A percentile compares a stretch with the other conserved stretches of the same genome.
phyloP scores from a whole-genome alignment of 2,797 vertebrate genomes.

The Benthosema pterotum region DNA sequence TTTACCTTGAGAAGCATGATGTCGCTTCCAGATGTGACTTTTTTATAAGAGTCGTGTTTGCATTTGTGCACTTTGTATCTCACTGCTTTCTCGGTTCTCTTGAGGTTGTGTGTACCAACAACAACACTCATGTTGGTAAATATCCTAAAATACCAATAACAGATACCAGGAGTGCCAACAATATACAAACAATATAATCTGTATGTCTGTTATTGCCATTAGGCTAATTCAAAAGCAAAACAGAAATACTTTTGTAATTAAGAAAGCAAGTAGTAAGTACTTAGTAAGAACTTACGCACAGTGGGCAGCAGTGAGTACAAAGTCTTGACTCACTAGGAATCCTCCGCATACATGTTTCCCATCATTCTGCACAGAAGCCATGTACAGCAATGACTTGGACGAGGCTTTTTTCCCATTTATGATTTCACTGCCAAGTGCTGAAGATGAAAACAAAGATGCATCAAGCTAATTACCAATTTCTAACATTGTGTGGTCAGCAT shows the following conservation, averaged over 20 bases:
- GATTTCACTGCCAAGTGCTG: slow-evolving; percentile 39
- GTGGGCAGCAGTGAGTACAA: slow-evolving; percentile 78
- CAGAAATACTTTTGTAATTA: no score
- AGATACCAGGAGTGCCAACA: no score
- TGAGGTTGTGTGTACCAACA: slow-evolving; percentile 55
- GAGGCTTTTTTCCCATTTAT: slow-evolving; percentile 27
- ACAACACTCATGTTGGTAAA: slow-evolving; percentile 37
- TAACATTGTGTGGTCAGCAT: no score
- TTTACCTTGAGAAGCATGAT: slow-evolving; percentile 74
- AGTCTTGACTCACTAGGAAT: slow-evolving; percentile 64
- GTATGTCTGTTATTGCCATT: no score
- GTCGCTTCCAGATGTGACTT: background rate
- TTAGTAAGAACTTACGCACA: slow-evolving; percentile 51
- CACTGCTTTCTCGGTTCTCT: background rate
- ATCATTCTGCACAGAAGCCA: slow-evolving; percentile 68
- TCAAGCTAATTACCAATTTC: no score
- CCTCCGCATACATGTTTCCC: slow-evolving; percentile 64
- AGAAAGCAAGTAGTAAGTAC: no score
- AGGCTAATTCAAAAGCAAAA: no score
- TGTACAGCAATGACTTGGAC: slow-evolving; percentile 51
- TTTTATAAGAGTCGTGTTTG: slow-evolving; percentile 2
- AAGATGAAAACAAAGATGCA: slow-evolving; percentile 1
- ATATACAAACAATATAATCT: no score
- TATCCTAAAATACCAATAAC: no score
- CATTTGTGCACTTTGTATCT: slow-evolving; percentile 28